Evolutionary conservation across 2,888 invertebrate genomes (phyloP).

Genomic region (Zelleria hepariella): DNA sequence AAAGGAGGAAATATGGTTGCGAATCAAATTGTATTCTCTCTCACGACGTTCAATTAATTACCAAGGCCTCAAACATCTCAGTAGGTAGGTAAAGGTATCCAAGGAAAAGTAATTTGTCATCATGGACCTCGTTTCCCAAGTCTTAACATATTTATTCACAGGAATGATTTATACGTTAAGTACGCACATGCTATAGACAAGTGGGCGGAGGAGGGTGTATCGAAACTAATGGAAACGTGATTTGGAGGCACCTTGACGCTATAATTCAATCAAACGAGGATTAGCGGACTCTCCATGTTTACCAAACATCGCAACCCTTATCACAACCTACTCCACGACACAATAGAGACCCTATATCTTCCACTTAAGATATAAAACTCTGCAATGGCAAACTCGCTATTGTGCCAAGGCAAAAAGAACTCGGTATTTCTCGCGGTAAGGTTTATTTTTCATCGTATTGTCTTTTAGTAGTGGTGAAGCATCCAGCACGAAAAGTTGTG

Average conservation of each 20-base stretch:
- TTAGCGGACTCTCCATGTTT: constrained; percentile 54
- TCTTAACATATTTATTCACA: too few species aligned
- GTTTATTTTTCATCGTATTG: background rate
- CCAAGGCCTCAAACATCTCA: too few species aligned
- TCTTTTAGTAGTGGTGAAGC: background rate
- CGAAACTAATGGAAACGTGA: constrained; percentile 43
- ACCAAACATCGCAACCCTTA: constrained; percentile 33
- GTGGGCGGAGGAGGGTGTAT: constrained; percentile 9
- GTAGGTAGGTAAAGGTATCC: too few species aligned
- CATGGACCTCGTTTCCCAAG: too few species aligned
- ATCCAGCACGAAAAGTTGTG: background rate
- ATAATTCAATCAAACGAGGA: constrained; percentile 66
- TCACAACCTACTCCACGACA: constrained; percentile 8
- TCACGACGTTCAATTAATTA: too few species aligned
- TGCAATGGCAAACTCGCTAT: background rate
- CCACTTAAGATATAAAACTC: background rate
- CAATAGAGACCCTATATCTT: background rate
- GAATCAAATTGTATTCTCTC: too few species aligned
- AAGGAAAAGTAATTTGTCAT: too few species aligned
- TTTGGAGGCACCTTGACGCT: constrained; percentile 37
- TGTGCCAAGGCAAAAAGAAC: background rate
- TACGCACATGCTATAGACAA: constrained; percentile 13
- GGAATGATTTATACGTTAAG: constrained; percentile 4
- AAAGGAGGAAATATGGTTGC: background rate
- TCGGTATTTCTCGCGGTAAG: background rate